Evolutionary conservation across 2,888 invertebrate species (phyloP).

Genomic region (Cerastis leucographa): DNA sequence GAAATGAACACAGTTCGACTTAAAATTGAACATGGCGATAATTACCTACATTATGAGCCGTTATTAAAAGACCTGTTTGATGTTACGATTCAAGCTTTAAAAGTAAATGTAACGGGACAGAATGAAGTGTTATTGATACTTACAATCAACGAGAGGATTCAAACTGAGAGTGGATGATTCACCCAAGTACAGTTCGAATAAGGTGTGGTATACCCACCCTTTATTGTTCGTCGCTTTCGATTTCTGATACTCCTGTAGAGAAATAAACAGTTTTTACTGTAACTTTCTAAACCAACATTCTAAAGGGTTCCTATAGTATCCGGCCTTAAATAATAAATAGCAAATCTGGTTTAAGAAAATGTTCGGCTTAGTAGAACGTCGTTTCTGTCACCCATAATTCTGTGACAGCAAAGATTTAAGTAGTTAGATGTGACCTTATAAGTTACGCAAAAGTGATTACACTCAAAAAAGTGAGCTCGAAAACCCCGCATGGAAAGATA

Average conservation of each 20-base stretch:
- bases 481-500: too few species aligned
- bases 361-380: background rate
- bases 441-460: too few species aligned
- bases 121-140: slow-evolving; percentile 69
- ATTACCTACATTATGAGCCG: background rate
- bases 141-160: slow-evolving; percentile 84
- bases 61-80: slow-evolving; percentile 17
- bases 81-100: slow-evolving; percentile 38
- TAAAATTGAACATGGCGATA: background rate
- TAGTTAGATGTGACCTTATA: too few species aligned
- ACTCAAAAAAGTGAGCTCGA: too few species aligned
- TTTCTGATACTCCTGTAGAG: slow-evolving; percentile 85
- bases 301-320: too few species aligned
- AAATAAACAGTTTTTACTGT: slow-evolving; percentile 6
- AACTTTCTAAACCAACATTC: too few species aligned
- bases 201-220: slow-evolving; percentile 83
- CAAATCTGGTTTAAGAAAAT: background rate
- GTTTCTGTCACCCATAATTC: background rate
- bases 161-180: slow-evolving; percentile 81
- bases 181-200: slow-evolving; percentile 85
- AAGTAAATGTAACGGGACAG: slow-evolving; percentile 19
- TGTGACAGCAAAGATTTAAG: too few species aligned
- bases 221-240: slow-evolving; percentile 86
- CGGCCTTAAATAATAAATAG: too few species aligned
- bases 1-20: background rate